Evolutionary conservation across 2,888 invertebrate species (phyloP).

Genomic region (Agrilus biguttatus): DNA sequence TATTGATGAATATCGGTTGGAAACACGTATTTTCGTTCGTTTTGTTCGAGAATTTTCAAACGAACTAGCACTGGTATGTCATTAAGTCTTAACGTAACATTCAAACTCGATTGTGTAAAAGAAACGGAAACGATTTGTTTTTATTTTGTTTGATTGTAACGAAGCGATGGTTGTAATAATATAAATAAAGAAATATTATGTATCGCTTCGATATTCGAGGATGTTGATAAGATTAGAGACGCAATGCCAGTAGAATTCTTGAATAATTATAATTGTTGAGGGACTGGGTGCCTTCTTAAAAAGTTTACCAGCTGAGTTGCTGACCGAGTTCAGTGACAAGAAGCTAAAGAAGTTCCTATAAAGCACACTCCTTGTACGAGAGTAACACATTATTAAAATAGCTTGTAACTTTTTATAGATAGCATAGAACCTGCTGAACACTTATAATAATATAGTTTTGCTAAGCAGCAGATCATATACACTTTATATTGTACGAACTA

Average conservation of each 20-base stretch:
- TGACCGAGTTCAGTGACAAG: constrained; percentile 13
- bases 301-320: constrained; percentile 20
- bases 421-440: constrained; percentile 29
- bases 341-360: constrained; percentile 32
- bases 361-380: constrained; percentile 27
- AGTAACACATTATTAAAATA: constrained; percentile 24
- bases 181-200: not conserved
- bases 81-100: too few species aligned
- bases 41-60: too few species aligned
- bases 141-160: too few species aligned
- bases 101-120: too few species aligned
- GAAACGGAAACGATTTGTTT: too few species aligned
- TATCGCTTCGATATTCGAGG: not conserved
- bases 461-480: constrained; percentile 29
- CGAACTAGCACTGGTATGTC: too few species aligned
- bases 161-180: too few species aligned
- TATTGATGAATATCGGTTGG: too few species aligned
- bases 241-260: constrained; percentile 10
- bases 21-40: too few species aligned
- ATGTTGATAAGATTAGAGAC: not conserved
- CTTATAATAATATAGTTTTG: constrained; percentile 29
- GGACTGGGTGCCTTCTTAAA: constrained; percentile 35
- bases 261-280: constrained; percentile 29
- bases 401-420: constrained; percentile 32
- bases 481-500: constrained; percentile 28